Conservation (phyloP, 2,113 vertebrate genomes). For the Corvus moneduloides region DNA sequence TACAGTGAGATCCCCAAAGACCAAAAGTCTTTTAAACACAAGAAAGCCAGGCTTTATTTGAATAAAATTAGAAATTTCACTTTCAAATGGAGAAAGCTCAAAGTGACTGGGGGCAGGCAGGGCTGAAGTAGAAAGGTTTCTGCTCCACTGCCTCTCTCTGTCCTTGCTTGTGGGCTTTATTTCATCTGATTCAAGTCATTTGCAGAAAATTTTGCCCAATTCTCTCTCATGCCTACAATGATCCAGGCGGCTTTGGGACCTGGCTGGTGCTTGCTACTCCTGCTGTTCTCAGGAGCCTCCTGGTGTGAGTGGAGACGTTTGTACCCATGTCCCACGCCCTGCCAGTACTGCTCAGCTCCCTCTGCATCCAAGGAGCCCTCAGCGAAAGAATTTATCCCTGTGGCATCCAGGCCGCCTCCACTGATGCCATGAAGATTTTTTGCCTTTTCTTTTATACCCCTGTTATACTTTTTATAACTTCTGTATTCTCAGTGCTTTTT, state of each 20-base stretch:
- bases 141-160: neutral
- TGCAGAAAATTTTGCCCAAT: neutral
- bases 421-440: no score
- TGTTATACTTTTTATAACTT: no score
- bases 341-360: neutral
- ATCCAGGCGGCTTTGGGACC: neutral
- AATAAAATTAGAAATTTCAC: conserved; percentile 57
- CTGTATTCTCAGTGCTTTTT: no score
- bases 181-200: neutral
- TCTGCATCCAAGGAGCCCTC: neutral
- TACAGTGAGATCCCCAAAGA: conserved; percentile 34
- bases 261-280: neutral
- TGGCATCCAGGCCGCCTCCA: neutral
- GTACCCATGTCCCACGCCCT: accelerated
- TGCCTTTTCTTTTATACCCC: no score
- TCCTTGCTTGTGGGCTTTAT: neutral
- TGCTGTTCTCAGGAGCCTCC: neutral
- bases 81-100: conserved; percentile 36
- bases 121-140: neutral
- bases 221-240: neutral
- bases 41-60: conserved; percentile 47
- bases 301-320: accelerated
- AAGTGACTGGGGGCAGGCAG: neutral
- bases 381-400: accelerated
- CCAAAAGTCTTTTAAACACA: conserved; percentile 30